These are phyloP conservation scores for Phrynocephalus vlangalii DNA, from an alignment of 2,797 vertebrate genomes.

Conservation along the genomic window DNA sequence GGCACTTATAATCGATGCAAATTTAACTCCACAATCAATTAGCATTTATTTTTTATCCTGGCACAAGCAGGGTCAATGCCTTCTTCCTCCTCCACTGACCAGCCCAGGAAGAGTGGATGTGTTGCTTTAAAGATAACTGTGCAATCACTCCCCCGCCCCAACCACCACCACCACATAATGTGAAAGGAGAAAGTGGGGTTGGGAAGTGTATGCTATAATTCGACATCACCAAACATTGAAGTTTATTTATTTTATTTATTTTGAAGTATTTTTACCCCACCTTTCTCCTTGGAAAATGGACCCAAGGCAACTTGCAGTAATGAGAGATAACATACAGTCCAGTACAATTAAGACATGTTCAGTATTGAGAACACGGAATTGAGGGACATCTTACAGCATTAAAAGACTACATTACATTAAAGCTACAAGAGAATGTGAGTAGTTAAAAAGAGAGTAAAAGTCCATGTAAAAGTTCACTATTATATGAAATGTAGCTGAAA, in stretches of 20 bases:
- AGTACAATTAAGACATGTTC: no score
- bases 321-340: no score
- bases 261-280: no score
- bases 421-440: no score
- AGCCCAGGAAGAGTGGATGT: background rate
- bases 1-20: conserved; percentile 25
- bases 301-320: no score
- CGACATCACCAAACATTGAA: background rate
- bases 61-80: background rate
- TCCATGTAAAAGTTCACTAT: no score
- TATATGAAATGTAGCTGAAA: background rate
- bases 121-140: conserved; percentile 38
- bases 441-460: no score
- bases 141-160: conserved; percentile 9
- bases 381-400: no score
- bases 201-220: background rate
- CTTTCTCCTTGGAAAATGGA: no score
- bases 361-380: no score
- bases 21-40: conserved; percentile 27
- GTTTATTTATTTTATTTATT: no score
- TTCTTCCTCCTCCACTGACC: background rate
- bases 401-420: no score
- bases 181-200: background rate
- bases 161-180: background rate
- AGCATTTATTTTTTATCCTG: background rate